phyloP scores from a whole-genome alignment of 1,140 invertebrate genomes.

The Drosophila rufa region DNA sequence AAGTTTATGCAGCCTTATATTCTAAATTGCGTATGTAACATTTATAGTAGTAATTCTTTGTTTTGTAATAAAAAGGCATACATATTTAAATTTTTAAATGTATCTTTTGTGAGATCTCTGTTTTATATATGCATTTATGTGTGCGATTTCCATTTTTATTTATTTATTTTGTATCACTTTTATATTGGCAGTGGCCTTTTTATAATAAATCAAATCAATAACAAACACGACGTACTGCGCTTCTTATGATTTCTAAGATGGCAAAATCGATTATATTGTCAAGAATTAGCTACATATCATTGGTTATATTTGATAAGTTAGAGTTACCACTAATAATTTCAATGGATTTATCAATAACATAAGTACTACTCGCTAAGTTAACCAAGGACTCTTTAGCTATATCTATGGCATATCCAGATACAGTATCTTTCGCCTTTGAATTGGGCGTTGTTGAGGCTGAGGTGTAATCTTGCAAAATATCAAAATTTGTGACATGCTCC shows the following conservation, averaged over 20 bases:
- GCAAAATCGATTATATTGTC: conserved; percentile 29
- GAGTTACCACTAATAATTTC: conserved; percentile 17
- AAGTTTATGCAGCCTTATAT: too few species aligned
- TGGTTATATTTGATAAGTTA: conserved; percentile 36
- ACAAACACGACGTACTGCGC: conserved; percentile 44
- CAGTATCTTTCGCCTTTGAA: conserved; percentile 11
- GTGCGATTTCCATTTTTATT: background rate
- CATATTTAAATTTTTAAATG: background rate
- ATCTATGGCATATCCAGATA: background rate
- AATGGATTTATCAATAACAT: conserved; percentile 25
- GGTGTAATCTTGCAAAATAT: conserved; percentile 33
- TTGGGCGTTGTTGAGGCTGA: conserved; percentile 41
- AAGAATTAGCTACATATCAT: conserved; percentile 59
- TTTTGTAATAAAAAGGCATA: conserved; percentile 3
- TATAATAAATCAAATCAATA: conserved; percentile 34
- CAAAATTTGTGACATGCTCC: conserved; percentile 31
- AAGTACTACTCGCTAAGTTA: conserved; percentile 21
- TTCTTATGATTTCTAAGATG: conserved; percentile 35
- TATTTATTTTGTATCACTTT: conserved; percentile 7
- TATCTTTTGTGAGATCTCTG: conserved; percentile 7
- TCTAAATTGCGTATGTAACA: background rate
- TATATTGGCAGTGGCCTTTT: conserved; percentile 14
- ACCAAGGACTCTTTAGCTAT: conserved; percentile 16
- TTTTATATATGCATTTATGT: conserved; percentile 4
- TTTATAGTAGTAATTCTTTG: background rate